A percentile compares a stretch with the other conserved stretches of the same genome.
Conservation (phyloP, 2,888 invertebrate species). For the Crioceris asparagi region DNA sequence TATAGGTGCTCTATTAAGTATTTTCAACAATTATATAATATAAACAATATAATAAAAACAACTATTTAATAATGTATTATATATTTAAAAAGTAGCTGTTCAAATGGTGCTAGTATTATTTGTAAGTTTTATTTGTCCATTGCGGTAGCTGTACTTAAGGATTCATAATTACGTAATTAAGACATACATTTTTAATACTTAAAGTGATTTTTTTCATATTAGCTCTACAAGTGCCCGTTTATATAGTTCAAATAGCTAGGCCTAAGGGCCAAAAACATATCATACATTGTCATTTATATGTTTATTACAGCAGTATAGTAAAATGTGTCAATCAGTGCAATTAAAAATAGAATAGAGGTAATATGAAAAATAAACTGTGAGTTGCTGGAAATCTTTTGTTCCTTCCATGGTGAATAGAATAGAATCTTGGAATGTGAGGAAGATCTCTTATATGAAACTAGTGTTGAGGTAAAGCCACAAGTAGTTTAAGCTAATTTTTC, state of each 20-base stretch:
- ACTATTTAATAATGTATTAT: constrained; percentile 6
- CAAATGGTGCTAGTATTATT: constrained; percentile 20
- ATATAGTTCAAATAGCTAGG: neutral
- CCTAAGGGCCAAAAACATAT: neutral
- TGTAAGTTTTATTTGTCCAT: constrained; percentile 13
- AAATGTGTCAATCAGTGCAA: too few species aligned
- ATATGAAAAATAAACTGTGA: too few species aligned
- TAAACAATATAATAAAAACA: neutral
- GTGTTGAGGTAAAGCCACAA: constrained; percentile 1
- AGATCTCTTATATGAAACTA: too few species aligned
- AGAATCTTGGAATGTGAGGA: too few species aligned
- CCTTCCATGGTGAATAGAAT: too few species aligned
- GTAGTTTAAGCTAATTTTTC: constrained; percentile 3
- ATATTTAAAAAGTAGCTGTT: constrained; percentile 17
- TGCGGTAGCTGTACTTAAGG: constrained; percentile 23
- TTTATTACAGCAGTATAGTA: too few species aligned
- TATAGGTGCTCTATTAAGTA: too few species aligned
- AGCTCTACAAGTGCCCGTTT: constrained; percentile 1
- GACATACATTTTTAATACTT: neutral
- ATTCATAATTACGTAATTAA: neutral
- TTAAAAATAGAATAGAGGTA: too few species aligned
- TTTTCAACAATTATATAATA: neutral
- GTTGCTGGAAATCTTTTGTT: too few species aligned
- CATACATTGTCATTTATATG: neutral
- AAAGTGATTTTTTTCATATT: constrained; percentile 10